Evolutionary conservation across 2,113 vertebrate genomes (phyloP), one percentile per base, ranked within the genome.

Genomic region (Nyctereutes procyonoides): DNA sequence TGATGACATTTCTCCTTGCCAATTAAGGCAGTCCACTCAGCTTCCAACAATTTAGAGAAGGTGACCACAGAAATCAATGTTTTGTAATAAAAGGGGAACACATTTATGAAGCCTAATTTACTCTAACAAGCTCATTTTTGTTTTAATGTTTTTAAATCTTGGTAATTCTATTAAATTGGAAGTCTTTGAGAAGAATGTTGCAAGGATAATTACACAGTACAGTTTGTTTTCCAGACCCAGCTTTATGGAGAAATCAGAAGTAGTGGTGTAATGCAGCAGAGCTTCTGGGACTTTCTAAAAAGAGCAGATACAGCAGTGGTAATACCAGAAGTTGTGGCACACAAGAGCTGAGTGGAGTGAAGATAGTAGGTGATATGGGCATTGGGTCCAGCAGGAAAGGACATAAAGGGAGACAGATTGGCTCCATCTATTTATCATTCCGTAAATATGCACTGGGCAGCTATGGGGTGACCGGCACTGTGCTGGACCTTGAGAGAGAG

Each of bases 51-150:
- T 95, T 90, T 95, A 95, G 82, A 95, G 35, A 80, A 92, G 67
- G 67, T 97, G 90, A 91, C 96, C 96, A 90, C 73, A 97, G 95
- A 98, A 96, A 96, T 96, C 85, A 89, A 90, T 92, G 90, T 95
- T 97, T 97, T 95, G 20, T 94, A 96, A 96, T 97, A 98, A 97
- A 96, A 67, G 20, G 62, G 74, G 94, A 98, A 88, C 63, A 84
- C 51, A 91, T 89, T 97, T 96, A 97, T 93, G 97, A 97, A 97
- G 93, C 67, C 96, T 96, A 96, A 95, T 97, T 98, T 98, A 97
- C 95, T 98, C 98, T 97, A 98, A 97, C 95, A 97, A 96, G 97
- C 95, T 97, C 94, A 93, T 98, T 97, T 98, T 94, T 98, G 94
- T 95, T 95, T 94, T 92, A 97, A 97, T 97, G 87, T 95, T 97